These are phyloP conservation scores for Myioborus miniatus DNA, from an alignment of 2,797 vertebrate species.

Conservation along the genomic window DNA sequence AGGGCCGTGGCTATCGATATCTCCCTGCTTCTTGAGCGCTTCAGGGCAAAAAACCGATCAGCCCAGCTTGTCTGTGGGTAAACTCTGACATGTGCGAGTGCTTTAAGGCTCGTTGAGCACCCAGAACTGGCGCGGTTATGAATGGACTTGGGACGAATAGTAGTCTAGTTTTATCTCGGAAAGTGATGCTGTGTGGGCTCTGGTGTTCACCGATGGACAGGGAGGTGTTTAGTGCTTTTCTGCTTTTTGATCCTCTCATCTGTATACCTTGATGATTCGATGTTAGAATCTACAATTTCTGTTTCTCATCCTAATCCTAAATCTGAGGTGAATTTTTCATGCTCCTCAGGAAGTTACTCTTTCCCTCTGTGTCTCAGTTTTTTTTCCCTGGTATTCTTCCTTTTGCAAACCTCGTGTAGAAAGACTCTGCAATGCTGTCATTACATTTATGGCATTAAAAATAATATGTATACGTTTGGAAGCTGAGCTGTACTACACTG, in stretches of 20 bases:
- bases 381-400: background rate
- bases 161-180: background rate
- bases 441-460: background rate
- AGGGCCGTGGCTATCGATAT: background rate
- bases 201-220: background rate
- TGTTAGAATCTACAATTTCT: background rate
- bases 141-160: background rate
- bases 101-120: background rate
- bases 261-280: background rate
- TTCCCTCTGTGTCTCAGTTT: background rate
- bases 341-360: background rate
- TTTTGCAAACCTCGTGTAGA: background rate
- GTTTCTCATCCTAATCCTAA: background rate
- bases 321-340: background rate
- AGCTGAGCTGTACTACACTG: background rate
- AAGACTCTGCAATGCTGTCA: background rate
- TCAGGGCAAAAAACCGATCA: background rate
- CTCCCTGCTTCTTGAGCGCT: background rate
- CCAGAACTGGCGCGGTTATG: background rate
- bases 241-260: accelerated
- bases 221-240: background rate
- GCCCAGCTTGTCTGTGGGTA: background rate
- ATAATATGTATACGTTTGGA: background rate
- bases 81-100: background rate
- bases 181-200: background rate